Evolutionary conservation across 2,888 invertebrate species (phyloP), one percentile per base, ranked within the genome.

Genomic region (Campoplex capitator): DNA sequence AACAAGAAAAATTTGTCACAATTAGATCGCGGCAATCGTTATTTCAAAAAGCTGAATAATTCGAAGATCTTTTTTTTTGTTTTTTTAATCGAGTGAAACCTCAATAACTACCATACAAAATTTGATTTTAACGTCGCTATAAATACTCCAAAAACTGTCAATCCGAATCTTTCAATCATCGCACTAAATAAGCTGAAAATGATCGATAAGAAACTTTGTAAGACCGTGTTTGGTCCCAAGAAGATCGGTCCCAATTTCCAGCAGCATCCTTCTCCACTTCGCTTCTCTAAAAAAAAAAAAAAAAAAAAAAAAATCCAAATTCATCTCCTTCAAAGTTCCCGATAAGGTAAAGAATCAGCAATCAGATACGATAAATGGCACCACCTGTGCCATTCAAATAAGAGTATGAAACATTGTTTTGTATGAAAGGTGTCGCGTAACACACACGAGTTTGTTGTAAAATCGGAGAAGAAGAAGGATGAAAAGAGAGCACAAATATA

Each of bases 401-500:
- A 13, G 58, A 28, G 58, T 13, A 13, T 42, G 28, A 13, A 56
- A 56, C 9, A 56, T 23, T 54, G n/a, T 23, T 23, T 35, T 18
- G 62, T 32, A 45, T 16, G 18, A 62, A 75, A 62, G 1, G 62
- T 76, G 45, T 58, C 45, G 28, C 45, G 13, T 45, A 45, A 45
- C 45, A 45, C 62, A 32, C 58, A 45, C 6, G 23, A 23, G 4
- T 56, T 75, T 45, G 75, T 28, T 18, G 75, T n/a, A 28, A 58
- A 38, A 78, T 38, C 38, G 38, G 38, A 4, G 38, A 68, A 67
- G 38, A 62, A 71, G 58, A 74, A 51, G 48, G 73, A 83, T 85
- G 74, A 54, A 76, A 13, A 23, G 42, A 56, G 89, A 75, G 65
- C 68, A 79, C 42, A 62, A 45, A 51, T 35, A 68, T 62, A 56